Evolutionary conservation across 2,113 vertebrate species (phyloP), one percentile per base, ranked within the genome.

Genomic region (Pteruthius melanotis): DNA sequence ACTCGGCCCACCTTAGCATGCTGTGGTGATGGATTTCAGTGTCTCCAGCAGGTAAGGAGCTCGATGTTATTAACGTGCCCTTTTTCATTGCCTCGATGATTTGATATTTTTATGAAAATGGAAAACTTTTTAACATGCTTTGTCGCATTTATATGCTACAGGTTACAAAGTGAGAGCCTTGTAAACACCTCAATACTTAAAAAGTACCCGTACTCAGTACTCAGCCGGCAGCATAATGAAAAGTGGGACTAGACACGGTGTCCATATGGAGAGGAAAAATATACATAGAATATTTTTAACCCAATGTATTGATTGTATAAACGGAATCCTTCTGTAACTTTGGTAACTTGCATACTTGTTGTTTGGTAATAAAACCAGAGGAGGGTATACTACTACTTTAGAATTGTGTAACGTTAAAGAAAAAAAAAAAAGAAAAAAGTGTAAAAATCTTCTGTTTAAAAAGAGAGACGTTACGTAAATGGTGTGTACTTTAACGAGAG

Each of bases 131-230:
- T 99, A 99, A 99, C 99, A 99, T 99, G 99, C 99, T 99, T 99
- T 99, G 99, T 99, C 99, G 99, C 99, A 99, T 99, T 99, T 99
- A 99, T 99, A 99, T 99, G 99, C 99, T 99, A 99, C 99, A 99
- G 99, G 99, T 99, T 99, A 99, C 99, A 99, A 98, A 98, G 99
- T 99, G 99, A 99, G 99, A 99, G 99, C 99, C 99, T 99, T 99
- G 99, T 99, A 98, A 99, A 99, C 98, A 98, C 99, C 98, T 98
- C 99, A 99, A 94, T 99, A 99, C 99, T 99, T 99, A 99, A 98
- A 99, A 99, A 98, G 98, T 99, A 98, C 99, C 99, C 98, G 99
- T 99, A 99, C 99, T 99, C 98, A 98, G 98, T 99, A 98, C 99
- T 99, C 98, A 99, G 98, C 98, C 98, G 98, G 98, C 99, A 99